Percentiles rank a stretch among this genome's conserved stretches.
These are phyloP conservation scores for Lycophotia porphyrea DNA, from an alignment of 2,888 invertebrate species.

Conservation along the genomic window DNA sequence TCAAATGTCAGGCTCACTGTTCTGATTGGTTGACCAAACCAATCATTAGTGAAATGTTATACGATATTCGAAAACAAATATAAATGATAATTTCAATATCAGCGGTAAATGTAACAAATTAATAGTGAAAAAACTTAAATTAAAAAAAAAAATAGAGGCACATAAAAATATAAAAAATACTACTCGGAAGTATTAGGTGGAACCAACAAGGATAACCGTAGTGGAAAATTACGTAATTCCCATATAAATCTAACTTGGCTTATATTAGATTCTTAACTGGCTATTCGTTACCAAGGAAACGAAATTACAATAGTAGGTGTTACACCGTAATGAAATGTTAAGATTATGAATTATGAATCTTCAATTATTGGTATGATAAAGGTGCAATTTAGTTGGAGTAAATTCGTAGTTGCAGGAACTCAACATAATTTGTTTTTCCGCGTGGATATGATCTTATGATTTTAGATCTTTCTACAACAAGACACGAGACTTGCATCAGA, in stretches of 20 bases:
- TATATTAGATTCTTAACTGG: slow-evolving; percentile 61
- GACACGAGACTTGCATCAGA: not conserved
- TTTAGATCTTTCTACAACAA: no score
- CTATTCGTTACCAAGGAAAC: slow-evolving; percentile 55
- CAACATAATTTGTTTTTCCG: not conserved
- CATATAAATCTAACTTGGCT: slow-evolving; percentile 60
- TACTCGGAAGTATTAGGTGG: slow-evolving; percentile 42
- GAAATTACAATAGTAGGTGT: slow-evolving; percentile 44
- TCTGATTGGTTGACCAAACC: not conserved
- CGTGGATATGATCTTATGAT: not conserved
- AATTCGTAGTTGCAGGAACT: not conserved
- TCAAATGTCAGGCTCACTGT: not conserved
- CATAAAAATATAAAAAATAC: slow-evolving; percentile 23
- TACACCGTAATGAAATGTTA: slow-evolving; percentile 27
- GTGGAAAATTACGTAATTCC: slow-evolving; percentile 60
- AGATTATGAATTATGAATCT: slow-evolving; percentile 31
- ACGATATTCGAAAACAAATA: not conserved
- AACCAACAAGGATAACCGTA: slow-evolving; percentile 55
- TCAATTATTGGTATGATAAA: slow-evolving; percentile 4
- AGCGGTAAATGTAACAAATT: not conserved
- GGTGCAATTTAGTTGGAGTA: not conserved
- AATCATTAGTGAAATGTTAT: not conserved
- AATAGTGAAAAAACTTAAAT: not conserved
- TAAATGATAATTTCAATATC: not conserved
- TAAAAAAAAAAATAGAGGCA: slow-evolving; percentile 8